Evolutionary conservation across 2,888 invertebrate genomes (phyloP).

Genomic region (Tipula vernalis): DNA sequence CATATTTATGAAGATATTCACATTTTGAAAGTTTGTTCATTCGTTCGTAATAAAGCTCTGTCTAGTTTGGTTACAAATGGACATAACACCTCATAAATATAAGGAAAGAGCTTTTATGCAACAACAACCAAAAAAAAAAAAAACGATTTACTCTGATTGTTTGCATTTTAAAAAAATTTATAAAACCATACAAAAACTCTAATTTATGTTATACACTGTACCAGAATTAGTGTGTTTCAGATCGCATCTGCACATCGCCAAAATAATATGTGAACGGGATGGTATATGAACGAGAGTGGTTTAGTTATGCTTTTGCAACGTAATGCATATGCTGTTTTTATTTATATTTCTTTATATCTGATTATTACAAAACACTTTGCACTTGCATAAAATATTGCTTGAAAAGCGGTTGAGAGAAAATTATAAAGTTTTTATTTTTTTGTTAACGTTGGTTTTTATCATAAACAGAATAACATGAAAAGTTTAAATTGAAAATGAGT

Average conservation of each 20-base stretch:
- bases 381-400: not conserved
- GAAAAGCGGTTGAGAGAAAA: not conserved
- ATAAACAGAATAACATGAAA: conserved; percentile 4
- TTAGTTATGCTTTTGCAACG: not conserved
- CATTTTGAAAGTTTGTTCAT: not conserved
- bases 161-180: not conserved
- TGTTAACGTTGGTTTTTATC: not conserved
- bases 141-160: not conserved
- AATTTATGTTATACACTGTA: not conserved
- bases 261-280: not conserved
- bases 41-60: not conserved
- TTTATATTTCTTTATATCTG: not conserved
- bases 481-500: not conserved
- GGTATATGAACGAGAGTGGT: not conserved
- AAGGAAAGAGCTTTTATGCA: not conserved
- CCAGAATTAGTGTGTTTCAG: not conserved
- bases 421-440: not conserved
- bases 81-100: not conserved
- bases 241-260: not conserved
- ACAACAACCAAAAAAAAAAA: no score
- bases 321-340: not conserved
- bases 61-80: not conserved
- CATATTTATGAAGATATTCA: not conserved
- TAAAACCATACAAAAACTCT: not conserved
- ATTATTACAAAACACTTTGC: conserved; percentile 4